These are phyloP conservation scores for Rhabdomys dilectus DNA, from an alignment of 2,113 vertebrate species.

Conservation along the genomic window DNA sequence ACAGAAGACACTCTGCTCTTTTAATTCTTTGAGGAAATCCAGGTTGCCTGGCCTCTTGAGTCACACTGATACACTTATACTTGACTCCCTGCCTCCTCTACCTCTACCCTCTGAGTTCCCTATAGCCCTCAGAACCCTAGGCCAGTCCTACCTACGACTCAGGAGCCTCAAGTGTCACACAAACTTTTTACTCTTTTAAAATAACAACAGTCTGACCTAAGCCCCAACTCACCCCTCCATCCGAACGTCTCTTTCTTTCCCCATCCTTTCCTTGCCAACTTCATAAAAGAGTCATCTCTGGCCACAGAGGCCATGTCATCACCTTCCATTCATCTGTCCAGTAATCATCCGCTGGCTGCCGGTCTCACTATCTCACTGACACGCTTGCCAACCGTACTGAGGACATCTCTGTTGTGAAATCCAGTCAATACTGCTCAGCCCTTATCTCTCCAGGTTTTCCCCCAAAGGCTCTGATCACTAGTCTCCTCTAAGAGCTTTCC, in stretches of 20 bases:
- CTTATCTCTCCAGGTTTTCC: neutral
- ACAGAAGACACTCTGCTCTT: neutral
- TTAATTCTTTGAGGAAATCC: neutral
- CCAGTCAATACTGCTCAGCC: neutral
- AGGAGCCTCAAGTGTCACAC: neutral
- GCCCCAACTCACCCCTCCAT: neutral
- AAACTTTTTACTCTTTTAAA: constrained; percentile 34
- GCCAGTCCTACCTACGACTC: neutral
- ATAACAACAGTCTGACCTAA: neutral
- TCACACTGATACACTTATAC: neutral
- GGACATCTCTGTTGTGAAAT: neutral
- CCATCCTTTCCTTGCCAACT: neutral
- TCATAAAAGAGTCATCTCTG: constrained; percentile 51
- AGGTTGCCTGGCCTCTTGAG: neutral
- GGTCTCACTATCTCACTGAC: neutral
- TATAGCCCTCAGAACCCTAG: neutral
- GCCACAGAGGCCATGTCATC: neutral
- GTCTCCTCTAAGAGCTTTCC: neutral
- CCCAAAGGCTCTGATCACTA: neutral
- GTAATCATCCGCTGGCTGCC: neutral
- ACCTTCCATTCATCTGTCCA: neutral
- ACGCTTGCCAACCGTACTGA: neutral
- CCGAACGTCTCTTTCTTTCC: neutral
- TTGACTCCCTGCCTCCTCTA: neutral
- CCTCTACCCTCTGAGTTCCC: neutral